Conservation (phyloP, 2,797 vertebrate genomes). For the Alcedo atthis region DNA sequence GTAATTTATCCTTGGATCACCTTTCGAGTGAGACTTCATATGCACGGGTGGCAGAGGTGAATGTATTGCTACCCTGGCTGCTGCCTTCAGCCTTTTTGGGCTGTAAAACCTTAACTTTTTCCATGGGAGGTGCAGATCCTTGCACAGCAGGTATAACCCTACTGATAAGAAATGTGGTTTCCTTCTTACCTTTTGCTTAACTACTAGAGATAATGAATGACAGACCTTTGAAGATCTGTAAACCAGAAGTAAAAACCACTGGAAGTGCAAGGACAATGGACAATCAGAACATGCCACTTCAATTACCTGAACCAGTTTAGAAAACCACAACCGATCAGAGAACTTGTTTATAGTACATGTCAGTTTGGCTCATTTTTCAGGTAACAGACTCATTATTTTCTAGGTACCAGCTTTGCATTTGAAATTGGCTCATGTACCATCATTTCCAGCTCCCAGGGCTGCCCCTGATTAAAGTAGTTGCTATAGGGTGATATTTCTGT, state of each 20-base stretch:
- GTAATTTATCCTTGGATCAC: not conserved
- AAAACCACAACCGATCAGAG: not conserved
- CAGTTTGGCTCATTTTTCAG: not conserved
- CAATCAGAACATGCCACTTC: not conserved
- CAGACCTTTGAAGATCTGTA: not conserved
- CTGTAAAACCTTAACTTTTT: not conserved
- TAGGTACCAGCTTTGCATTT: not conserved
- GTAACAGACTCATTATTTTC: not conserved
- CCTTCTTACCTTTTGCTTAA: conserved; percentile 30
- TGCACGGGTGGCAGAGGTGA: not conserved
- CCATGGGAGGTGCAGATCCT: not conserved
- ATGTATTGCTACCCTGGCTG: not conserved
- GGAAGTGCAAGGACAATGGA: not conserved
- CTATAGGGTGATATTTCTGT: not conserved
- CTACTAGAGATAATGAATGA: not conserved
- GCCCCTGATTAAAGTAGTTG: not conserved
- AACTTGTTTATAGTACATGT: not conserved
- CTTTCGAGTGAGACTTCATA: not conserved
- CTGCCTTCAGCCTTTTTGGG: not conserved
- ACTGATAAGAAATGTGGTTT: not conserved
- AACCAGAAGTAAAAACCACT: not conserved
- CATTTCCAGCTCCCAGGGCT: not conserved
- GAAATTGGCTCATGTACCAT: not conserved
- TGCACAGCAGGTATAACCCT: not conserved
- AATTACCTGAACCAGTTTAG: not conserved